phyloP scores from a whole-genome alignment of 1,140 invertebrate species.

The Bombus fervidus region DNA sequence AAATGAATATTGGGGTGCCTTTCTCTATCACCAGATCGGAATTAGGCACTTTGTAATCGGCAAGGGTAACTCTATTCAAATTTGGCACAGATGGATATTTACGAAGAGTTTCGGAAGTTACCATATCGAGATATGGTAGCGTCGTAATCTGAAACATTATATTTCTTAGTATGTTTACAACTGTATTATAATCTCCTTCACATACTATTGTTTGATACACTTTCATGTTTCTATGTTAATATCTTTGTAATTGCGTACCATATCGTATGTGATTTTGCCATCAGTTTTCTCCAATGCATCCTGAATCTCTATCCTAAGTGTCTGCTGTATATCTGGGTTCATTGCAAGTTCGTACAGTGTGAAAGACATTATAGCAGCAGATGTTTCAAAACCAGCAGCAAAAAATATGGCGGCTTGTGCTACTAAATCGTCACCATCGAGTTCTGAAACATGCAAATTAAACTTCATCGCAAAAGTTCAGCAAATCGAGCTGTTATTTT shows the following conservation, averaged over 20 bases:
- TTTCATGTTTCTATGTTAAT: neutral
- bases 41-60: constrained; percentile 82
- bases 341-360: constrained; percentile 84
- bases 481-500: neutral
- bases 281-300: constrained; percentile 74
- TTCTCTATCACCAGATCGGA: constrained; percentile 82
- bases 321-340: constrained; percentile 83
- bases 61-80: constrained; percentile 75
- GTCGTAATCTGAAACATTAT: constrained; percentile 26
- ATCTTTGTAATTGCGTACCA: constrained; percentile 60
- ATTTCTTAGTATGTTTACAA: no score
- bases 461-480: neutral
- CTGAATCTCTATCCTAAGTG: constrained; percentile 82
- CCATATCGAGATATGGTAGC: constrained; percentile 66
- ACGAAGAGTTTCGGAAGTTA: constrained; percentile 82
- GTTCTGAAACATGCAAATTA: constrained; percentile 66
- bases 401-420: constrained; percentile 87
- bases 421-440: constrained; percentile 86
- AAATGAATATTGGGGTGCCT: constrained; percentile 83
- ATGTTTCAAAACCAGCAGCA: constrained; percentile 86
- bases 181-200: accelerated
- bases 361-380: constrained; percentile 83
- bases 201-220: no score
- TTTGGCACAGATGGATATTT: constrained; percentile 85
- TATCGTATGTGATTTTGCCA: constrained; percentile 82